Evolutionary conservation across 2,113 vertebrate species (phyloP), one percentile per base, ranked within the genome.

Genomic region (Nycticorax nycticorax): DNA sequence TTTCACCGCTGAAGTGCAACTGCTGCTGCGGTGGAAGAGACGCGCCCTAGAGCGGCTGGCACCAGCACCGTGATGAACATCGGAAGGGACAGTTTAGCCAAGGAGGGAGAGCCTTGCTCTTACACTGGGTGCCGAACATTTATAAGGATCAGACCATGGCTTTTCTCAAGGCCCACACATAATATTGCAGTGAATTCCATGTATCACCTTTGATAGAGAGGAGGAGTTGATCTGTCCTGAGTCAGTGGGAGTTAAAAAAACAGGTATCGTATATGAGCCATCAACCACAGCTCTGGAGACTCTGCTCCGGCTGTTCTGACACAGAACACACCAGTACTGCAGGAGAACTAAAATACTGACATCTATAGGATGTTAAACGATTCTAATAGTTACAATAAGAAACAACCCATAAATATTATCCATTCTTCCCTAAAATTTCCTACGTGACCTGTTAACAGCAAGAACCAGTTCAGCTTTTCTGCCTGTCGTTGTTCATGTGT

Each of bases 41-140:
- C 3, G 3, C 41, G 23, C n/a, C 41, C 14, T 3, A 27, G 10
- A 11, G 26, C 2, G 0, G 68, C 62, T 55, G 43, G 23, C 28
- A 77, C 72, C 4, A 9, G 43, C 6, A 0, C 71, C 8, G 24
- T 21, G 39, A 33, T 55, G 35, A 10, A 43, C 59, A 55, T 80
- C 0, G 0, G 30, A 24, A 35, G 53, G 21, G 45, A 43, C 41
- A 15, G 33, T 14, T n/a, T 0, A 68, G 85, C 32, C 50, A 57
- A 63, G 63, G 37, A 81, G 41, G 33, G 37, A 5, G 1, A 80
- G 35, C 32, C 23, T 63, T 41, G 28, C 47, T 75, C 56, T 23
- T 57, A 22, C 24, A 35, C 22, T 47, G 79, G 30, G 53, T 43
- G 63, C 24, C 59, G 43, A 53, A 27, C 43, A 28, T 27, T 8